Evolutionary conservation across 2,113 vertebrate genomes (phyloP), one percentile per base, ranked within the genome.

Genomic region (Turnix velox): DNA sequence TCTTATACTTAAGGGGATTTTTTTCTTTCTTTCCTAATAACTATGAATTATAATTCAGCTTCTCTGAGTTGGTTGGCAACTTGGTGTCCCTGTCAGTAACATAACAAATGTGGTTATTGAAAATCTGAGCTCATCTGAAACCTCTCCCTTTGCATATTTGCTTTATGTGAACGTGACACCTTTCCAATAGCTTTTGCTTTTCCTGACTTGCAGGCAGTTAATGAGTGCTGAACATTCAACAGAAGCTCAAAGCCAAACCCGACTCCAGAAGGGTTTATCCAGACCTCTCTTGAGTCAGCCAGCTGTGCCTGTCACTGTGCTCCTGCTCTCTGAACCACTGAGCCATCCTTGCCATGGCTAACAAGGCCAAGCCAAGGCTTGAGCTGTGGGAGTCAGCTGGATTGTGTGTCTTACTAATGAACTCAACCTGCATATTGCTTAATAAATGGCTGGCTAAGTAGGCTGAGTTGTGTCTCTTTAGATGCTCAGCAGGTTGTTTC

Each of bases 271-370:
- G 10, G 10, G n/a, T 77, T 84, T 94, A 42, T 73, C 83, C 42
- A 63, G 39, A 45, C n/a, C 10, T 63, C 42, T 72, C 46, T 73
- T 37, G 35, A 79, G 37, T 52, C 24, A 68, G 25, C 68, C 82
- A 72, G 43, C 58, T 67, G 30, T 0, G 5, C 28, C 54, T 67
- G 31, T 33, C 61, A 57, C 37, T 73, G 76, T 8, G 42, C 4
- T 94, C 33, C 54, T 59, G 14, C 39, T 49, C 16, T 37, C 19
- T 33, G 39, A 84, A 43, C 33, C 62, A 23, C 48, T 67, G 48
- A 87, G 48, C 35, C 69, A 77, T 42, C 35, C 42, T 66, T 90
- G 83, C 45, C 85, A 88, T 88, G 55, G 42, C 72, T 73, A 88
- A 88, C 33, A 76, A 18, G 39, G 59, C 37, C 37, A 40, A 40